phyloP scores from a whole-genome alignment of 2,113 vertebrate species.

The Sprattus sprattus region DNA sequence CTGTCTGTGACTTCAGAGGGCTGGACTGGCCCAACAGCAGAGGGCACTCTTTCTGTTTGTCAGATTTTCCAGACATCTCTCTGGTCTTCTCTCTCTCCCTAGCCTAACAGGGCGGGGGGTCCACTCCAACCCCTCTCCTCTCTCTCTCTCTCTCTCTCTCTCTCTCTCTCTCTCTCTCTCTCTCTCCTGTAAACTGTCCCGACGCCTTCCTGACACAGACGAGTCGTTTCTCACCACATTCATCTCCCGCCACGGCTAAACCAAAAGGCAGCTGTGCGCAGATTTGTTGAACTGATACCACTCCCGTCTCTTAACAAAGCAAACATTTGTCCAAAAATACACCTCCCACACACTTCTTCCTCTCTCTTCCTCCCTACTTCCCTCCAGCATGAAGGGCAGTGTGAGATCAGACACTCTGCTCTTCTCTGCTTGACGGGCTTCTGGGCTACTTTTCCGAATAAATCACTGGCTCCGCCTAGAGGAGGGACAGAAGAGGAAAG shows the following conservation, averaged over 20 bases:
- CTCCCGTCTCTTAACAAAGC: slow-evolving; percentile 24
- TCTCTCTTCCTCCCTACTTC: not conserved
- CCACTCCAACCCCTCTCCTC: slow-evolving; percentile 36
- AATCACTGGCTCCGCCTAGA: too few relatives aligned
- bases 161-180: slow-evolving; percentile 52
- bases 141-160: slow-evolving; percentile 57
- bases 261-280: slow-evolving; percentile 18
- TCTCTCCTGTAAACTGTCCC: not conserved
- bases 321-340: slow-evolving; percentile 33
- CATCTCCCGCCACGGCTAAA: slow-evolving; percentile 20
- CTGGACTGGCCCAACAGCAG: slow-evolving; percentile 44
- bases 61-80: slow-evolving; percentile 30
- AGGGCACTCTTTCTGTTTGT: slow-evolving; percentile 54
- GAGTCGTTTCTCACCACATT: slow-evolving; percentile 27
- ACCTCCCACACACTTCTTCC: slow-evolving; percentile 5
- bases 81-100: slow-evolving; percentile 50
- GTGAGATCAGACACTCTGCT: too few relatives aligned
- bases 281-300: slow-evolving; percentile 39
- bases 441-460: too few relatives aligned
- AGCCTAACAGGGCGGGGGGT: too few relatives aligned
- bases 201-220: not conserved
- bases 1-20: not conserved
- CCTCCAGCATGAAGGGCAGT: not conserved
- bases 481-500: too few relatives aligned
- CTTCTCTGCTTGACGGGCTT: too few relatives aligned